Conservation (phyloP, 2,113 vertebrate genomes). For the Tychaedon coryphoeus region DNA sequence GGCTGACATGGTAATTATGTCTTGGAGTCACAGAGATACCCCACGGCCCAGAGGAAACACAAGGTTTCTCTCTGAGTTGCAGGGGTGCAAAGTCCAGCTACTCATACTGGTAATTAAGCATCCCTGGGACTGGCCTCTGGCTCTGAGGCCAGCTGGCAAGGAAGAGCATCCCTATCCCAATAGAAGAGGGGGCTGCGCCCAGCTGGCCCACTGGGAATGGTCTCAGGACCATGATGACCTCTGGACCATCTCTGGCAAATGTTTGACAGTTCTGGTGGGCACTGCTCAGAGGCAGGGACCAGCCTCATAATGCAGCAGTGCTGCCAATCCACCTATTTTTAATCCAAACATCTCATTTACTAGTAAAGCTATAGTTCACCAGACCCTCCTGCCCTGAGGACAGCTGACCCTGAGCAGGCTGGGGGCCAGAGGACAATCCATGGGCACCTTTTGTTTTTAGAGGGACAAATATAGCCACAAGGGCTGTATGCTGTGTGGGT, state of each 20-base stretch:
- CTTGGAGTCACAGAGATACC: background rate
- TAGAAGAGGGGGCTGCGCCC: background rate
- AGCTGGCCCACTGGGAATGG: background rate
- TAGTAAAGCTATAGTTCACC: background rate
- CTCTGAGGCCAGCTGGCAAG: background rate
- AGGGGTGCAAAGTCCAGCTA: background rate
- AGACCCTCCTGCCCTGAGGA: background rate
- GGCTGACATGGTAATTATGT: background rate
- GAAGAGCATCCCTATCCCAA: background rate
- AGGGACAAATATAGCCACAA: background rate
- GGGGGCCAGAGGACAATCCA: background rate
- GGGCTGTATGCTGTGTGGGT: background rate
- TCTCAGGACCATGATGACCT: background rate
- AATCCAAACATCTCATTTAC: background rate
- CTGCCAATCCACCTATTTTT: background rate
- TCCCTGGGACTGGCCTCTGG: background rate
- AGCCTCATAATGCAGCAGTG: background rate
- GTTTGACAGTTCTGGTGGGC: background rate
- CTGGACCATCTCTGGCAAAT: background rate
- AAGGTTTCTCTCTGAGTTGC: background rate
- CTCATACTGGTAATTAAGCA: background rate
- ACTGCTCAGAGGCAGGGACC: background rate
- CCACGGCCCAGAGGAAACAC: background rate
- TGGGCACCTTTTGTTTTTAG: background rate
- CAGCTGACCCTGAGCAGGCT: background rate